Evolutionary conservation across 2,113 vertebrate genomes (phyloP).

Genomic region (Pontoporia blainvillei): DNA sequence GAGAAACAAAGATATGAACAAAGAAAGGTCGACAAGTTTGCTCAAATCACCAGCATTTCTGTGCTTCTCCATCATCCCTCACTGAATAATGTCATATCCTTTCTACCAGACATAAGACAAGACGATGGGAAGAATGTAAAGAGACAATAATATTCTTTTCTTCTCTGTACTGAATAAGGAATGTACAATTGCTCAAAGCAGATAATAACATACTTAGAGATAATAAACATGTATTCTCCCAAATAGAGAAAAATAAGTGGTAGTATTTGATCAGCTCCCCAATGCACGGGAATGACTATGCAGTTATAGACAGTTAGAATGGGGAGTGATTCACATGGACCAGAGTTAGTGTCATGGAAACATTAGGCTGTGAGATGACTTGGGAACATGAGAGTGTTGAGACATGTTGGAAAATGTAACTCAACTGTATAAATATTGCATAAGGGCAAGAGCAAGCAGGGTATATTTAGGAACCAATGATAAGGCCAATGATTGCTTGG

Average conservation of each 20-base stretch:
- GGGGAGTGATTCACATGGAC: neutral
- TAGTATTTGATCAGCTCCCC: neutral
- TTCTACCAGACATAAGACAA: neutral
- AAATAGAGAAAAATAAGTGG: neutral
- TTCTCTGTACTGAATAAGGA: neutral
- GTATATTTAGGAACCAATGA: neutral
- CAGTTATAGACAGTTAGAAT: neutral
- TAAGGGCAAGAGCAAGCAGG: neutral
- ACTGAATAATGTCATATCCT: neutral
- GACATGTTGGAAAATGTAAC: neutral
- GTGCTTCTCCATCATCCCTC: neutral
- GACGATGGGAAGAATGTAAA: neutral
- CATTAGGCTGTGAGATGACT: neutral
- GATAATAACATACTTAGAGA: neutral
- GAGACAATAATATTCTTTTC: neutral
- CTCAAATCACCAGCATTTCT: neutral
- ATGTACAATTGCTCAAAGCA: neutral
- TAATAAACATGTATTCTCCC: neutral
- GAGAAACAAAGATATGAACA: neutral
- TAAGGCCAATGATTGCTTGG: neutral
- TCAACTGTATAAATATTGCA: neutral
- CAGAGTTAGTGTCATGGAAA: neutral
- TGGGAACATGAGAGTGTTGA: neutral
- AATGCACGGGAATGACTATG: neutral
- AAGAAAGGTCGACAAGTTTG: neutral